Base-by-base conservation (phyloP, 1,140 invertebrate species). In the Caenorhabditis inopinata region DNA sequence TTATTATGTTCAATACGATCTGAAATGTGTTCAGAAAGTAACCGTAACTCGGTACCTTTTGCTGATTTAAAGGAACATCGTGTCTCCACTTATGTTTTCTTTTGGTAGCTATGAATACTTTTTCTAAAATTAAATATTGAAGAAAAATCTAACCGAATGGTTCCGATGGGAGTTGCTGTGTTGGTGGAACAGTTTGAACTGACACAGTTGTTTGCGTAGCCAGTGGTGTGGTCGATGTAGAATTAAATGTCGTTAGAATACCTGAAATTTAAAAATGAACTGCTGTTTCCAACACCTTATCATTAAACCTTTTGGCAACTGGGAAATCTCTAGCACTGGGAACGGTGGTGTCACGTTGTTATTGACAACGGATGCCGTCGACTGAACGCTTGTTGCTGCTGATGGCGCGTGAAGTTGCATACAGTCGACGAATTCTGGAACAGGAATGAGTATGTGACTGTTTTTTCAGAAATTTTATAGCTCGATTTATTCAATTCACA, bases 381-480 rank as follows among this genome's bases (percentile, higher is more conserved):
- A 32, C 18, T 51, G 32, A 42, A 42, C 49, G 25, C 46, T 62
- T 18, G 49, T 78, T 16, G 48, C 29, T 14, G 80, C 29, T 14
- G 80, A 46, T 48, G 80, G 25, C 9, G 51, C 25, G 29, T 81
- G 80, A 53, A 81, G 80, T 25, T 46, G 35, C 38, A 81, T 58
- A 47, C 80, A 81, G 58, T 81, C 80, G 38, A 77, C 74, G 18
- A 62, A 81, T 74, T 81, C 74, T 79, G 77, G 32, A 78, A 77
- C 32, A 77, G 51, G 47, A 58, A 29, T 68, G 5, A 32, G 27
- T 1, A 2, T 42, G 4, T n/a, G n/a, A n/a, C n/a, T n/a, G n/a
- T n/a, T n/a, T 58, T 42, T 21, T 38, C 5, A 58, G 35, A 25
- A 9, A 12, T 18, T 32, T 16, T 3, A 27, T 4, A n/a, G n/a